These are phyloP conservation scores for Pseudococcus longispinus DNA, from an alignment of 2,888 invertebrate genomes.

Conservation along the genomic window DNA sequence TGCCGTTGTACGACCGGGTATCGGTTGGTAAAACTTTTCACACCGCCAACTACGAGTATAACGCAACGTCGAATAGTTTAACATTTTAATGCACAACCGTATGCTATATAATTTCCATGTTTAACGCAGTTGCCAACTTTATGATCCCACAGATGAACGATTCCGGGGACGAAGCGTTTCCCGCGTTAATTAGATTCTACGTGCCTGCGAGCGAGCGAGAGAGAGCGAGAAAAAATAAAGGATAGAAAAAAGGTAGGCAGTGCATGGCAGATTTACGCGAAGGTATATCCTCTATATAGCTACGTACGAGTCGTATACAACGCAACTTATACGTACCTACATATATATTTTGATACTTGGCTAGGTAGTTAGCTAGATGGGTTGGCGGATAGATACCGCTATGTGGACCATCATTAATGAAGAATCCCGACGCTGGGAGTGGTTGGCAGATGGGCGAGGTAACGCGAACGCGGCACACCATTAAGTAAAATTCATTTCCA, in stretches of 20 bases:
- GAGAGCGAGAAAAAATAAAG: background rate
- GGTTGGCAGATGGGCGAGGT: background rate
- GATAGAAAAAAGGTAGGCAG: background rate
- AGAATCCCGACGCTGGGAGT: background rate
- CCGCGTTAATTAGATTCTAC: constrained; percentile 17
- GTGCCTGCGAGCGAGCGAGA: background rate
- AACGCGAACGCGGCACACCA: background rate
- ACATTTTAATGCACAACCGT: constrained; percentile 27
- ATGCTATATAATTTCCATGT: constrained; percentile 18
- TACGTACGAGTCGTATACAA: background rate
- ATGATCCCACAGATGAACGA: constrained; percentile 22
- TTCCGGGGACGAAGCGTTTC: background rate
- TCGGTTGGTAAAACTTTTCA: constrained; percentile 13
- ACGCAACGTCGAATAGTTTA: constrained; percentile 14
- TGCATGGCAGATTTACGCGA: background rate
- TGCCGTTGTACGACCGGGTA: background rate
- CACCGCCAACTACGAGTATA: background rate
- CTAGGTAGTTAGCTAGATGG: background rate
- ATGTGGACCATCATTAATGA: background rate
- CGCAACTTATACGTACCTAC: background rate
- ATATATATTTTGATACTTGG: background rate
- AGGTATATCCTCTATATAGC: background rate
- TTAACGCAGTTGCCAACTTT: constrained; percentile 18
- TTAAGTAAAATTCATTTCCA: constrained; percentile 15
- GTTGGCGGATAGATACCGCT: background rate